Percentiles rank a stretch among this genome's conserved stretches.
Evolutionary conservation across 2,888 invertebrate genomes (phyloP).

Genomic region (Drosophila nigritarsus): DNA sequence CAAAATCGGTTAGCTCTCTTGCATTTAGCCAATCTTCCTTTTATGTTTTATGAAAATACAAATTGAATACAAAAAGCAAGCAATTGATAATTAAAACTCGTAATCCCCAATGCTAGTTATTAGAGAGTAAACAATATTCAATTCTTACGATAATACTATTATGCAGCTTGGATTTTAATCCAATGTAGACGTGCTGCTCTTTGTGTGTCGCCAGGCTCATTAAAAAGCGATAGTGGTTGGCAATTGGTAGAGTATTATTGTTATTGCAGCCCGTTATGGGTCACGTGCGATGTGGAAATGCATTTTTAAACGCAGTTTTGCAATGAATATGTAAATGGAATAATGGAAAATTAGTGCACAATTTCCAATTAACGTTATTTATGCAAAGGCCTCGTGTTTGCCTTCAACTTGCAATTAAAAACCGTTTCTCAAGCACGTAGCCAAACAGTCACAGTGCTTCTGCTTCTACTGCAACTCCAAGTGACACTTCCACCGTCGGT

Average conservation of each 20-base stretch:
- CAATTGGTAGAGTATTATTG: conserved; percentile 3
- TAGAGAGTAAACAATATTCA: too few relatives aligned
- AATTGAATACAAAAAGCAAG: background rate
- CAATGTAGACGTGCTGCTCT: background rate
- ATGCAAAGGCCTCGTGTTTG: conserved; percentile 56
- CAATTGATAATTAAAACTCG: background rate
- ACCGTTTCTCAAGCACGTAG: conserved; percentile 46
- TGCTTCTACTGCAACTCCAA: background rate
- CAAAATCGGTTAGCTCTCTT: background rate
- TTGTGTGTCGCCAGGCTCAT: background rate
- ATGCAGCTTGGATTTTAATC: background rate
- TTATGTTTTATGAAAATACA: too few relatives aligned
- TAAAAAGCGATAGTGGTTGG: background rate
- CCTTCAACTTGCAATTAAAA: conserved; percentile 67
- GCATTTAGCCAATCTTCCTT: background rate
- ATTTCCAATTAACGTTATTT: conserved; percentile 75
- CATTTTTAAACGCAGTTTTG: conserved; percentile 23
- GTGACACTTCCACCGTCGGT: background rate
- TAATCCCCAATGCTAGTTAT: background rate
- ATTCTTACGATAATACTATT: background rate
- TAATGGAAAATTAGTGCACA: conserved; percentile 55
- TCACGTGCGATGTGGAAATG: conserved; percentile 37
- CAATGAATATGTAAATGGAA: conserved; percentile 27
- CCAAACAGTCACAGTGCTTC: conserved; percentile 20
- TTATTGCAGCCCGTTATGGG: background rate